Evolutionary conservation across 2,797 vertebrate species (phyloP), one percentile per base, ranked within the genome.

Genomic region (Scomberomorus guttatus): DNA sequence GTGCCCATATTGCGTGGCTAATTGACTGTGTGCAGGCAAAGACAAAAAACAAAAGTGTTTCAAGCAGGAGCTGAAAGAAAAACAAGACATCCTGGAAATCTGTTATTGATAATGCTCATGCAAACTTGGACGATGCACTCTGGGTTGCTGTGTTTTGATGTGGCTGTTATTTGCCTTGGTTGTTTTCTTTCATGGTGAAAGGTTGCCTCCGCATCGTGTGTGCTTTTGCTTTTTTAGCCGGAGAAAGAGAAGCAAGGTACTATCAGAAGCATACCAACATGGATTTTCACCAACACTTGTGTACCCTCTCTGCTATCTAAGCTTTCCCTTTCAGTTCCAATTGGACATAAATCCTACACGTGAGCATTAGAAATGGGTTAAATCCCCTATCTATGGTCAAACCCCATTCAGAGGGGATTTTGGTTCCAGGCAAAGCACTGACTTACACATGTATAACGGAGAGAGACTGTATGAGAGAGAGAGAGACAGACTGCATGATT

Each of bases 331-430:
- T 92, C 79, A 81, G 20, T 89, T 76, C 82, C 75, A 86, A 71
- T 78, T 69, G 79, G 78, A 90, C 79, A 85, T 61, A 72, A 92
- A 88, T 90, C 79, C 77, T 61, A 67, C 83, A 90, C 24, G 66
- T 89, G 79, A 89, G 81, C 81, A 71, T 86, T 75, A 77, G 44
- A 86, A 88, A 88, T 86, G 78, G 68, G 82, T 82, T 84, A 84
- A 89, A 66, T 81, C 84, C 76, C 65, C 65, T 77, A 77, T 87
- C 85, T 82, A 37, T 69, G 83, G 90, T 90, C 86, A 76, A 82
- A 86, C 67, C 72, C 80, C 50, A 85, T 92, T 91, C 82, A 88
- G 66, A 68, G 17, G 76, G 90, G 90, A 92, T 90, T 91, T 77
- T 81, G 62, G 87, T 89, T 90, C 82, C 67, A 81, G 81, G 87